Conservation (phyloP, 2,888 invertebrate genomes). For the Taphrorychus bicolor region DNA sequence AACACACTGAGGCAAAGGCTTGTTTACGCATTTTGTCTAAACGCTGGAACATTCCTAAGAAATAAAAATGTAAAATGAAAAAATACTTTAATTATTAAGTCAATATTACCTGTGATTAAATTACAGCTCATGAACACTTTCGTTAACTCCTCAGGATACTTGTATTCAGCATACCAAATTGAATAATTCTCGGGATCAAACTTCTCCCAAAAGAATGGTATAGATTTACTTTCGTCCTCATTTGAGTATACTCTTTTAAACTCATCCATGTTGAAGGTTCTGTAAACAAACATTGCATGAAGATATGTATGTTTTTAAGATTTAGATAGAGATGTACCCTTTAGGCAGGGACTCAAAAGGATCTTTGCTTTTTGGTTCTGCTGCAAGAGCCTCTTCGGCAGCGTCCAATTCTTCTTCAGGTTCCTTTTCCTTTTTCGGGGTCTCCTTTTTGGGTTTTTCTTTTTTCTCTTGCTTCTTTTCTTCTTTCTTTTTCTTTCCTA, state of each 20-base stretch:
- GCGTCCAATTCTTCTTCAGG: slow-evolving; percentile 70
- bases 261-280: slow-evolving; percentile 93
- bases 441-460: slow-evolving; percentile 62
- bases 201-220: slow-evolving; percentile 98
- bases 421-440: slow-evolving; percentile 61
- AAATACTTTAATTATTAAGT: too few species aligned
- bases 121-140: slow-evolving; percentile 95
- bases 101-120: slow-evolving; percentile 81
- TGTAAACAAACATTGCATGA: slow-evolving; percentile 50
- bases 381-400: slow-evolving; percentile 72
- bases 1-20: slow-evolving; percentile 91
- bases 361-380: slow-evolving; percentile 86
- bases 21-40: slow-evolving; percentile 98
- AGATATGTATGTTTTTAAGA: not conserved
- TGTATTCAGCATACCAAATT: slow-evolving; percentile 97
- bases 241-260: slow-evolving; percentile 98
- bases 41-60: slow-evolving; percentile 94
- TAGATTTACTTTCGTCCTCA: slow-evolving; percentile 89
- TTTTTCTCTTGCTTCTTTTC: slow-evolving; percentile 59
- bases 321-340: slow-evolving; percentile 63
- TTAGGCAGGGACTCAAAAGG: slow-evolving; percentile 91
- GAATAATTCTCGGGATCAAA: slow-evolving; percentile 96
- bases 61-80: not conserved
- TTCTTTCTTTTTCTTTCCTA: slow-evolving; percentile 56
- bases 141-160: slow-evolving; percentile 89